Conservation (phyloP, 2,113 vertebrate genomes). For the Sinocyclocheilus anophthalmus region DNA sequence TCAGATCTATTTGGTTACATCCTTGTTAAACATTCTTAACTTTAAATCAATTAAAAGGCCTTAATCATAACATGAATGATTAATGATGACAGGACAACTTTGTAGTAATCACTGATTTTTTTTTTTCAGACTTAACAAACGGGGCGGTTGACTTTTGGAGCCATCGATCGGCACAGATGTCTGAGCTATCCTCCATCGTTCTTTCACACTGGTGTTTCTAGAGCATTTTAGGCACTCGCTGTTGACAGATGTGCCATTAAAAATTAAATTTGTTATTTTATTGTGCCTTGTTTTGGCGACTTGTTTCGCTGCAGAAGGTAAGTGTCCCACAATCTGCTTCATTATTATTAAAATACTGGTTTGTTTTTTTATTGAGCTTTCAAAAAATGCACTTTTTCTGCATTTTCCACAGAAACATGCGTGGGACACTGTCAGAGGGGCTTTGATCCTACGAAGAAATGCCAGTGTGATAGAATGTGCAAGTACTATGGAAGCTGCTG, state of each 20-base stretch:
- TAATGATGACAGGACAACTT: background rate
- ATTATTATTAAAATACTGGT: background rate
- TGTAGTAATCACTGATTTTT: conserved; percentile 66
- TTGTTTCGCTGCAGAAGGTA: conserved; percentile 73
- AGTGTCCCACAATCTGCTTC: background rate
- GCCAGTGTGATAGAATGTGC: conserved; percentile 92
- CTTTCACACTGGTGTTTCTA: background rate
- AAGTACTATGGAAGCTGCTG: conserved; percentile 93
- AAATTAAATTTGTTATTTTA: conserved; percentile 72
- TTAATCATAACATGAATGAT: background rate
- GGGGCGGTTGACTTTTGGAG: conserved; percentile 61
- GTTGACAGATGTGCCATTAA: conserved; percentile 37
- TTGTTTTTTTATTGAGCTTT: background rate
- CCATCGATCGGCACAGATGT: conserved; percentile 50
- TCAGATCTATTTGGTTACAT: background rate
- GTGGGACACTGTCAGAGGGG: conserved; percentile 76
- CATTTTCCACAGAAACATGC: conserved; percentile 81
- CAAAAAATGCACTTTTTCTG: background rate
- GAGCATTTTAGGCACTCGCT: background rate
- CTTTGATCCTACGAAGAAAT: conserved; percentile 77
- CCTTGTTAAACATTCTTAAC: conserved; percentile 6
- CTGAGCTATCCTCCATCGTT: conserved; percentile 17
- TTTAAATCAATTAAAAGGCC: background rate
- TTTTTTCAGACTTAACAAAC: conserved; percentile 50
- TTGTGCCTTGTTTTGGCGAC: conserved; percentile 63